Evolutionary conservation across 2,797 vertebrate genomes (phyloP), one percentile per base, ranked within the genome.

Genomic region (Mormyrops boulengeri): DNA sequence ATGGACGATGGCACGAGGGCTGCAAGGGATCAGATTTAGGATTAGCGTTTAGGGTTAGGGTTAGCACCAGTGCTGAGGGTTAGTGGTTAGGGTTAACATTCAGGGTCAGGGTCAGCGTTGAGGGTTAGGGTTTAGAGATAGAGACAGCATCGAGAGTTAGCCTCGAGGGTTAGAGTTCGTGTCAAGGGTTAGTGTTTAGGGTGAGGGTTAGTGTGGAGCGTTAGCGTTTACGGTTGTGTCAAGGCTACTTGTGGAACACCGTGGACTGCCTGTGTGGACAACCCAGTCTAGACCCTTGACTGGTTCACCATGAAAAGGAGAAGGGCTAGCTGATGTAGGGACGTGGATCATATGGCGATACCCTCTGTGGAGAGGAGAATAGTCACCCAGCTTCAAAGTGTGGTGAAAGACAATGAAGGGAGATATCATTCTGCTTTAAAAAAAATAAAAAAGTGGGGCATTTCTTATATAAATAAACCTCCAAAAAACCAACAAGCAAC

Each of bases 401-500:
- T 9, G 73, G 19, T 47, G 41, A 19, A 47, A 80, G n/a, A 19
- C 34, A 80, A 44, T n/a, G 22, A 47, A 14, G 66, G 22, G 44
- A 30, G 82, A 50, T 85, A 52, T 49, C 9, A 30, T 85, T 85
- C 47, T 30, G 8, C n/a, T 50, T 53, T 53, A 53, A 14, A 41
- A 85, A 34, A 17, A 52, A 2, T 7, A 85, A 11, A 26, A 52
- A 17, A 53, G 26, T 89, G 17, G 80, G 26, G 11, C 14, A 41
- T 30, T 11, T 77, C 50, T 6, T 49, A 44, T 85, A 66, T 38
- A 66, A 85, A 85, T 66, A 89, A 86, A 55, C 73, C 38, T 89
- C 49, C 49, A 57, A 38, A 88, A 85, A 73, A 38, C 77, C 57
- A 47, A 89, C 44, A 84, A 50, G 57, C 66, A 69, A 85, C 89